Base-by-base conservation (phyloP, 2,797 vertebrate genomes). In the Lophotriccus pileatus region DNA sequence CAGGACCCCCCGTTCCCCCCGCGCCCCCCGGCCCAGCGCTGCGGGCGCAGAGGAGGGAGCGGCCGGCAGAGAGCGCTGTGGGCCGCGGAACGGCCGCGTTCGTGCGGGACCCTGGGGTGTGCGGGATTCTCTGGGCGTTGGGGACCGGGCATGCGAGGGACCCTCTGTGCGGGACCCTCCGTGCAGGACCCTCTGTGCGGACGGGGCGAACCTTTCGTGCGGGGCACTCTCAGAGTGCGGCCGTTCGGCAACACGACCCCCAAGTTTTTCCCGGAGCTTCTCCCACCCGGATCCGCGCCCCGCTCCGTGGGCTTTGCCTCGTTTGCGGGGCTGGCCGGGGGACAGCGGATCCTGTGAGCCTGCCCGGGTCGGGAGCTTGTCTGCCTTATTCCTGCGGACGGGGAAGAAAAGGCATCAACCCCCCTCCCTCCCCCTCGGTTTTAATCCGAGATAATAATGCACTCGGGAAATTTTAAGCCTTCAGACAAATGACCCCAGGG, bases 371-470 rank as follows among this genome's bases (percentile, higher is more conserved):
- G 43, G 47, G 64, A 76, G 72, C 20, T 64, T 24, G 9, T 70
- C 64, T 24, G 44, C 7, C 2, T 67, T 20, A 5, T 53, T 37
- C 37, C 46, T 19, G 50, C 34, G 7, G 21, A 34, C 19, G 67
- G 32, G 18, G 12, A 37, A 30, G 37, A 44, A 44, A 59, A 30
- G 12, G 5, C 10, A 23, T 6, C 36, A 24, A n/a, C 4, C 4
- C 5, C 7, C 10, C 25, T 72, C 44, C 74, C 25, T 80, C 43
- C 34, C 21, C n/a, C 22, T 22, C 69, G 4, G 28, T 53, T 95
- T 84, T 86, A 94, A 90, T 90, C 93, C 37, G 5, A 80, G 83
- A 70, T 76, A 85, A 93, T 93, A 94, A 86, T 69, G 78, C 74
- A 70, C 89, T 64, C 5, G 28, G 81, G 77, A 85, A 91, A 81